Evolutionary conservation across 1,140 invertebrate genomes (phyloP), one percentile per base, ranked within the genome.

Genomic region (Brachystomella parvula): DNA sequence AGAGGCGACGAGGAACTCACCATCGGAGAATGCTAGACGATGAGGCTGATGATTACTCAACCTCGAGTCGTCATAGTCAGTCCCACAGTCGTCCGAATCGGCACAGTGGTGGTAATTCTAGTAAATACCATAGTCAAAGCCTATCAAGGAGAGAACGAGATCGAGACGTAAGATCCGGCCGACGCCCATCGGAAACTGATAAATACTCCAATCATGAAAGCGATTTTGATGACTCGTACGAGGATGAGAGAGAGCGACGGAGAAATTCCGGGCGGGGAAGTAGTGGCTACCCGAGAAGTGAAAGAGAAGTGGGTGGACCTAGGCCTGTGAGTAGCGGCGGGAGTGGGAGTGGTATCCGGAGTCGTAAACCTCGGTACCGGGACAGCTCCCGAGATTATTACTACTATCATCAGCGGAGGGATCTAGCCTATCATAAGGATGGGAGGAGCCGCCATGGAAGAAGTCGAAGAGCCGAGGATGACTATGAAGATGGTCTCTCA

Each of bases 121-220:
- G 2, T 24, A 53, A 53, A 24, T 53, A 53, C 24, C 24, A 53
- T 24, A 62, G 61, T 26, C 53, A 67, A 21, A 31, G 30, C 30
- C 64, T 35, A n/a, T 39, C 56, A 57, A 3, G 2, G 56, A 9
- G 12, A 47, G 30, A n/a, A 57, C 12, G 12, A 49, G 39, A 24
- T 31, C 29, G n/a, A n/a, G 26, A 56, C 32, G 29, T 32, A 6
- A 60, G 61, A 33, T 28, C 9, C 24, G 33, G 33, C 12, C 19
- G 30, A 30, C 21, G 66, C 30, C 30, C 39, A 19, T 12, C 49
- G 30, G 71, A 69, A 19, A 69, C 69, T 29, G 71, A 73, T 6
- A 32, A 64, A 49, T 69, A 67, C 57, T 70, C 68, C 9, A 70
- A 73, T 47, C 68, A 72, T 35, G 71, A 72, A 35, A 70, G 68